Evolutionary conservation across 2,797 vertebrate species (phyloP), one percentile per base, ranked within the genome.

Genomic region (Sphenodon punctatus): DNA sequence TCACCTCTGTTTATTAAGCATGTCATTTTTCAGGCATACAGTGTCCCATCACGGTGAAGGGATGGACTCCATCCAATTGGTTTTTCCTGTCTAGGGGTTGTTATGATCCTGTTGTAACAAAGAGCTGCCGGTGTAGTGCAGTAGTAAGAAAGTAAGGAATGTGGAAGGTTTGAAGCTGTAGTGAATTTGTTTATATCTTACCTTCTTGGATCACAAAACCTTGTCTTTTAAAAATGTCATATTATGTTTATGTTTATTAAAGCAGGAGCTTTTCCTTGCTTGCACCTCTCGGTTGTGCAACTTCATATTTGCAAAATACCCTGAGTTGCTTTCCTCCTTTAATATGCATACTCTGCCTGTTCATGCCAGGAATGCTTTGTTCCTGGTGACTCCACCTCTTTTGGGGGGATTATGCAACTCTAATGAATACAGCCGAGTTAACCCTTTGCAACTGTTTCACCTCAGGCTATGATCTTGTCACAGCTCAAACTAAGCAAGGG

Each of bases 401-500:
- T n/a, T 34, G 36, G 4, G 0, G 3, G 60, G 30, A 85, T 41
- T 34, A 75, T 63, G 83, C 51, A 68, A 39, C 15, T 85, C 81
- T 27, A 6, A 69, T 48, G 38, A 65, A 53, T 77, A 71, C 36
- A 77, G 48, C 9, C 78, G 43, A 46, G 48, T 75, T 84, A 89
- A 86, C 80, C 56, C 59, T 82, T 85, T 51, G 51, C 36, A 84
- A 48, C 27, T 60, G 58, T 20, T 81, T 87, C 43, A 73, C 67
- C 59, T 75, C n/a, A n/a, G 14, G 10, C 45, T 74, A 7, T 10
- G 43, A 30, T 67, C 51, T 2, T 56, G 25, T 61, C 85, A 68
- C 70, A 80, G 80, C 80, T 77, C 67, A 85, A 58, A 67, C 58
- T n/a, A 90, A 69, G 67, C 25, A 55, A 12, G 85, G 80, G 12